phyloP scores from a whole-genome alignment of 2,113 vertebrate species.

The Mirza zaza region DNA sequence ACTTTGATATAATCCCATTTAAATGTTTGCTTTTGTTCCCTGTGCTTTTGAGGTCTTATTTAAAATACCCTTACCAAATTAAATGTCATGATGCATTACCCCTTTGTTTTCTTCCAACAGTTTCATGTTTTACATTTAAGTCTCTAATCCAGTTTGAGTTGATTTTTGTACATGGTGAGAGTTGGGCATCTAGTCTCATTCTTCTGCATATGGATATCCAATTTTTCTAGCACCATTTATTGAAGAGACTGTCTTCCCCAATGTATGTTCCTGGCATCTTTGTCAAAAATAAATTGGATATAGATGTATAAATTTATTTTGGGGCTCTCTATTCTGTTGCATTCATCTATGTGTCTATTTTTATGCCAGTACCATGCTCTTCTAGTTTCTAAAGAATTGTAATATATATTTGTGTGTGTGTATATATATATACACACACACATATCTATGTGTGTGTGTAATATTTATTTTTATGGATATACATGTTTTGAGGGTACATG shows the following conservation, averaged over 20 bases:
- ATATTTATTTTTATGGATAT: not conserved
- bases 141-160: not conserved
- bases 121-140: not conserved
- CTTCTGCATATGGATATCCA: not conserved
- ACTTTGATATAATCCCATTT: not conserved
- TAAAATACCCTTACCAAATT: not conserved
- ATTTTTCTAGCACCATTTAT: not conserved
- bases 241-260: not conserved
- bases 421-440: not conserved
- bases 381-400: not conserved
- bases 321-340: not conserved
- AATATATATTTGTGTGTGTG: not conserved
- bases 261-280: too few relatives aligned
- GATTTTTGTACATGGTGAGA: not conserved
- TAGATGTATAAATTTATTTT: not conserved
- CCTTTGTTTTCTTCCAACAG: not conserved
- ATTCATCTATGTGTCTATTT: not conserved
- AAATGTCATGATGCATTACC: not conserved
- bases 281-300: not conserved
- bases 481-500: not conserved
- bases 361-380: not conserved
- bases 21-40: not conserved
- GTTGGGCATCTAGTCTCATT: not conserved
- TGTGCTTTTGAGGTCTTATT: not conserved
- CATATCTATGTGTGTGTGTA: not conserved